Percentiles rank a stretch among this genome's conserved stretches.
Evolutionary conservation across 2,888 invertebrate species (phyloP).

Genomic region (Anticlea derivata): DNA sequence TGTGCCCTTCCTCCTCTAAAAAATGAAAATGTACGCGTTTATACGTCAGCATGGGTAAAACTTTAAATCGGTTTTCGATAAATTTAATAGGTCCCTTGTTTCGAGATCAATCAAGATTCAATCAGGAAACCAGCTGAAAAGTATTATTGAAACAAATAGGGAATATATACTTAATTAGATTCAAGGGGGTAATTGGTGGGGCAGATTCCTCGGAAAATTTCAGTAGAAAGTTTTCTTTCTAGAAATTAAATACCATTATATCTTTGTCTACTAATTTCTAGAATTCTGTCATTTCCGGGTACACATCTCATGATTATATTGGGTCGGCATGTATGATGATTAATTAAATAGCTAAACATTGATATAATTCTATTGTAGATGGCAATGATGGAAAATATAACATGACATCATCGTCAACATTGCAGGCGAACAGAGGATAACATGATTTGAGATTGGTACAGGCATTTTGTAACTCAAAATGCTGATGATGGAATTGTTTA

Average conservation of each 20-base stretch:
- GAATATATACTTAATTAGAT: too few species aligned
- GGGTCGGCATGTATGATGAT: too few species aligned
- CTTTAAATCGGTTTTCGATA: neutral
- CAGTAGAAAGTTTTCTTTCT: too few species aligned
- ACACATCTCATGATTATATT: too few species aligned
- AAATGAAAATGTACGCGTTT: neutral
- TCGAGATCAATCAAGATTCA: neutral
- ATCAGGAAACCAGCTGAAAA: neutral
- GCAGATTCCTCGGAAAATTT: too few species aligned
- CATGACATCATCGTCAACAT: constrained; percentile 8
- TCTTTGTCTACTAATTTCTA: too few species aligned
- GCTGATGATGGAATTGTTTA: constrained; percentile 17
- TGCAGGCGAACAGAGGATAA: neutral
- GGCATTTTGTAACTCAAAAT: neutral
- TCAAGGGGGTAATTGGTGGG: too few species aligned
- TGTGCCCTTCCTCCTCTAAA: too few species aligned
- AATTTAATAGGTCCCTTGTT: neutral
- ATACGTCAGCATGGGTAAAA: neutral
- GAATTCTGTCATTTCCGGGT: too few species aligned
- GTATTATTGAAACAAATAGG: too few species aligned
- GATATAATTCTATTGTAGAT: neutral
- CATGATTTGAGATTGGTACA: constrained; percentile 1
- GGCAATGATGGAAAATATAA: neutral
- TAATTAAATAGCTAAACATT: neutral
- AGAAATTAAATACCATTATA: too few species aligned